A percentile compares a stretch with the other conserved stretches of the same genome.
Evolutionary conservation across 2,888 invertebrate genomes (phyloP).

Genomic region (Ectemnius continuus): DNA sequence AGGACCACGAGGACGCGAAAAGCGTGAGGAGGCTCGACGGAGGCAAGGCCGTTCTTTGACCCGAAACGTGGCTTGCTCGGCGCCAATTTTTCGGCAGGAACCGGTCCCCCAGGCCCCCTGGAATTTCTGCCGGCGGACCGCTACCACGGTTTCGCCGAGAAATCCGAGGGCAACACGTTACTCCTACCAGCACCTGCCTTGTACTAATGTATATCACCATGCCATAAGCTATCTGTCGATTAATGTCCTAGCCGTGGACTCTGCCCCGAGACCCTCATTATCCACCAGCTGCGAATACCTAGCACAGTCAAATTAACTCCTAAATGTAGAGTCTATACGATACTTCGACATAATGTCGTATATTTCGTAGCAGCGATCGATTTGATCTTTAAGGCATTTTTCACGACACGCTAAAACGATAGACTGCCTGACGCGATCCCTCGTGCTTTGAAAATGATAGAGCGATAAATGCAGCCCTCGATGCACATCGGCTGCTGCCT

Average conservation of each 20-base stretch:
- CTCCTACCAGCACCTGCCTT: conserved; percentile 44
- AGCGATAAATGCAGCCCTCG: no score
- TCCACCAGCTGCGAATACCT: no score
- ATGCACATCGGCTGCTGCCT: no score
- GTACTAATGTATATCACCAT: conserved; percentile 38
- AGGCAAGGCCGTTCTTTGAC: conserved; percentile 77
- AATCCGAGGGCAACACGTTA: conserved; percentile 26
- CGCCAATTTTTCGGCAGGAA: conserved; percentile 74
- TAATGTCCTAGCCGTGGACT: conserved; percentile 34
- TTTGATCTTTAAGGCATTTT: no score
- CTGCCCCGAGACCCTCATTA: conserved; percentile 6
- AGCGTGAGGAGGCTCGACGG: conserved; percentile 12
- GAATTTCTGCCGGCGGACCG: conserved; percentile 57
- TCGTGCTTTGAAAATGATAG: no score
- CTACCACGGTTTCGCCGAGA: conserved; percentile 48
- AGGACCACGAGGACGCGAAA: conserved; percentile 18
- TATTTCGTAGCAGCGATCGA: no score
- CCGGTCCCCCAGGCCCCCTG: conserved; percentile 65
- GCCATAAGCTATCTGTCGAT: conserved; percentile 48
- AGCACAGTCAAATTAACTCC: no score
- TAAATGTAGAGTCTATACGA: no score
- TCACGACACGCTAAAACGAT: no score
- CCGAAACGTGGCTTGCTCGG: conserved; percentile 69
- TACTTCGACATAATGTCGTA: no score
- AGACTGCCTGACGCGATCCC: no score